Percentiles rank a stretch among this genome's conserved stretches.
Conservation (phyloP, 2,888 invertebrate genomes). For the Melanargia galathea region DNA sequence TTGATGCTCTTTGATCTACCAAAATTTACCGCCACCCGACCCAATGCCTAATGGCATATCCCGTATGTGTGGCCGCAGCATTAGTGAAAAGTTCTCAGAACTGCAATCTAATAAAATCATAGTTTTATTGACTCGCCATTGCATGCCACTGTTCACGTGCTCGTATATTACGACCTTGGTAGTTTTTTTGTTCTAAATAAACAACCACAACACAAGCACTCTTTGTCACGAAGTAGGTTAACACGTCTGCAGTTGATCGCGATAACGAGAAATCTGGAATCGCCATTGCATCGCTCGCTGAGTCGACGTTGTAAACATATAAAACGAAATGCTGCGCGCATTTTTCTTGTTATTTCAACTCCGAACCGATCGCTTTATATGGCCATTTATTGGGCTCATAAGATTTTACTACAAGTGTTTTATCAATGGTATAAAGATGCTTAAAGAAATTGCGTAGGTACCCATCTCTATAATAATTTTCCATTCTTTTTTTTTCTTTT, state of each 20-base stretch:
- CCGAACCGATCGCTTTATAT: neutral
- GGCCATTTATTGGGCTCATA: neutral
- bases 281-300: slow-evolving; percentile 37
- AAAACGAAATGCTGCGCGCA: slow-evolving; percentile 13
- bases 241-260: slow-evolving; percentile 36
- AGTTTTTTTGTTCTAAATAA: slow-evolving; percentile 25
- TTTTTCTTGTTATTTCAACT: slow-evolving; percentile 4
- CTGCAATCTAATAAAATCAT: neutral
- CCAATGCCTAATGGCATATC: too few relatives aligned
- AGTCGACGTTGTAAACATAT: slow-evolving; percentile 37
- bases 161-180: slow-evolving; percentile 28
- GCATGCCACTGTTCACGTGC: slow-evolving; percentile 23
- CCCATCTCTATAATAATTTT: neutral
- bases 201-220: slow-evolving; percentile 25
- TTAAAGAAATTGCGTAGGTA: neutral
- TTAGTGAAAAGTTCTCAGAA: neutral
- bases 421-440: neutral
- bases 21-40: too few relatives aligned
- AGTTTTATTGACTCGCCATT: slow-evolving; percentile 15
- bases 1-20: too few relatives aligned
- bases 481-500: too few relatives aligned
- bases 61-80: too few relatives aligned
- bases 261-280: slow-evolving; percentile 42
- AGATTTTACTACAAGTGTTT: neutral
- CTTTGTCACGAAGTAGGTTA: slow-evolving; percentile 41